Base-by-base conservation (phyloP, 2,113 vertebrate genomes). In the Cheilinus undulatus region DNA sequence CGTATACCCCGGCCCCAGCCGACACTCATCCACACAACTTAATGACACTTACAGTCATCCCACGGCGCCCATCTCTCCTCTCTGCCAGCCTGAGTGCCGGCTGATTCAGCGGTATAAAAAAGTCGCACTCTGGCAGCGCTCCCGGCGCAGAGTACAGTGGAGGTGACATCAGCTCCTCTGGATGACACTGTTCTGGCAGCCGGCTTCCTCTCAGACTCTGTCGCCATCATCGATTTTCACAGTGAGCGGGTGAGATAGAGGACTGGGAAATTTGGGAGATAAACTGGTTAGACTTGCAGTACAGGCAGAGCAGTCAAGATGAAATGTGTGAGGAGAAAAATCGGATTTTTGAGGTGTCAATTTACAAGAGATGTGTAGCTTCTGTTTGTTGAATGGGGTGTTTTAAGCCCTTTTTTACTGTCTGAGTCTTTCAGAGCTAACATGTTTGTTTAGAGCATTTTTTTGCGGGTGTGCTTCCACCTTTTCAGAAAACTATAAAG, bases 31-130 rank as follows among this genome's bases (percentile, higher is more conserved):
- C 65, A 6, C 52, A 78, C 76, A 79, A 71, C 40, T 88, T 83
- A 85, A 69, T 80, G 86, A 86, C 80, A 71, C 81, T 72, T 5
- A 3, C 8, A 53, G 57, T 59, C 66, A 50, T 65, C 73, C 78
- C 72, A 32, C 14, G 13, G 40, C 51, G 63, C 84, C 71, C 63
- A 52, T 79, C 82, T 22, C 49, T 50, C 8, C n/a, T 11, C 51
- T 60, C 17, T 67, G 69, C 74, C 63, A 27, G 69, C 46, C 72
- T 20, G 67, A 60, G 60, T 19, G 63, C 45, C 1, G 59, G 80
- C 87, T 85, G 83, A 91, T 62, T 85, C 84, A 79, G 86, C 81
- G 28, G 68, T 63, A 77, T 82, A 80, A 78, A 84, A 80, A 78
- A 66, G 76, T 71, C 30, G 0, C 75, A 48, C 40, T 57, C 64